Conservation (phyloP, 1,140 invertebrate genomes). For the Drosophila navojoa region DNA sequence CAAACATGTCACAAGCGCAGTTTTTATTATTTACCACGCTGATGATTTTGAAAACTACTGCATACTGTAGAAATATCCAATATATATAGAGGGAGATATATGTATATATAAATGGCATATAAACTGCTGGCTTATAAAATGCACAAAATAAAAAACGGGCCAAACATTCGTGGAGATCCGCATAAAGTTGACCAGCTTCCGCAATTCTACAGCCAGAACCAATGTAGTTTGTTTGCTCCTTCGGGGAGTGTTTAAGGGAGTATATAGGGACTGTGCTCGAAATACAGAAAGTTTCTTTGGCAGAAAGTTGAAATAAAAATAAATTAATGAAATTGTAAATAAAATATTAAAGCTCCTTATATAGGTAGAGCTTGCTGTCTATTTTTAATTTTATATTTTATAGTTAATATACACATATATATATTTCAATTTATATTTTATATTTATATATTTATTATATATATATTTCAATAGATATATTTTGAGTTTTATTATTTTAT, state of each 20-base stretch:
- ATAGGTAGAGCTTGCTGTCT: too few relatives aligned
- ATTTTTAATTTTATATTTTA: too few relatives aligned
- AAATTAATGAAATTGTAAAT: too few relatives aligned
- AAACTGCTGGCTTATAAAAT: conserved; percentile 20
- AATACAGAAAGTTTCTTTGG: too few relatives aligned
- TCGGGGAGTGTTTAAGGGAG: background rate
- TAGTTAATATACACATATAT: background rate
- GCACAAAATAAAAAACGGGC: background rate
- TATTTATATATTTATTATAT: background rate
- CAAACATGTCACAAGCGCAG: conserved; percentile 19
- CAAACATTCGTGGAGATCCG: conserved; percentile 16
- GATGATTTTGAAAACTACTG: conserved; percentile 32
- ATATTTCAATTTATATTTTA: background rate
- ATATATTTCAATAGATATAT: background rate
- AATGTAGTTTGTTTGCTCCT: background rate
- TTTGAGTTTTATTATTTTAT: too few relatives aligned
- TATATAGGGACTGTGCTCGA: too few relatives aligned
- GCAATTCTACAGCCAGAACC: conserved; percentile 22
- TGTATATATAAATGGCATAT: background rate
- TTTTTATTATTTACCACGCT: conserved; percentile 51
- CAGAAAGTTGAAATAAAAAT: too few relatives aligned
- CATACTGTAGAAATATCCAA: background rate
- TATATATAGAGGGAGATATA: background rate
- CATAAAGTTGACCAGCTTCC: conserved; percentile 36
- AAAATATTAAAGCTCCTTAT: too few relatives aligned